Base-by-base conservation (phyloP, 2,797 vertebrate species). In the Rhadinocentrus ornatus region DNA sequence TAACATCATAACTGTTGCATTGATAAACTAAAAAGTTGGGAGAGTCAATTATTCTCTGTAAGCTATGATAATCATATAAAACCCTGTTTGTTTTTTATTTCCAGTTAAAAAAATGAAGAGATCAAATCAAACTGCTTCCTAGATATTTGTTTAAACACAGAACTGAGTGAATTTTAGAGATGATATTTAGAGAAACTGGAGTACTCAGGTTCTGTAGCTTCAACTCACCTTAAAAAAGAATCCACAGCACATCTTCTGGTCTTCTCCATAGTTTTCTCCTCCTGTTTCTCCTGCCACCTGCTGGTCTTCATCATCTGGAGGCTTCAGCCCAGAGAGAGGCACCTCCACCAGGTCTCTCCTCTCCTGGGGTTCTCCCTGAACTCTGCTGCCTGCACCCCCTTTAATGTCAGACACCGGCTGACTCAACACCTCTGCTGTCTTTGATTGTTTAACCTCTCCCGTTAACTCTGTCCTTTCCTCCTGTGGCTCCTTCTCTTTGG, bases 241-340 rank as follows among this genome's bases (percentile, higher is more conserved):
- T 52, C 98, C 98, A 90, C 97, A 99, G 91, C 97, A 99, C 81
- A 98, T 95, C 94, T 99, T 99, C 88, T 98, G 97, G 63, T 98
- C 96, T 6, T 96, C 95, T 37, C 93, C 94, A 6, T 5, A 62
- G 1, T 1, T 1, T n/a, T 92, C 96, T 82, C 82, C 94, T 62
- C 93, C 95, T 77, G 91, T 90, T 64, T 96, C 96, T 64, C 89
- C 94, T 11, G 62, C 48, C 12, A 89, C 89, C 73, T 93, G 82
- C 61, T 92, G 66, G 6, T 77, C 81, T 34, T 84, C 90, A 1
- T 61, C 91, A 75, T 92, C 95, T 52, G 89, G 80, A 68, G 94
- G 92, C 78, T 96, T 96, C 73, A 96, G 77, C 67, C 93, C 92
- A 15, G 96, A 97, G 15, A 97, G 89, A 63, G 96, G 94, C 73